These are phyloP conservation scores for Neelides sp. DNA, from an alignment of 1,140 invertebrate genomes.

Conservation along the genomic window DNA sequence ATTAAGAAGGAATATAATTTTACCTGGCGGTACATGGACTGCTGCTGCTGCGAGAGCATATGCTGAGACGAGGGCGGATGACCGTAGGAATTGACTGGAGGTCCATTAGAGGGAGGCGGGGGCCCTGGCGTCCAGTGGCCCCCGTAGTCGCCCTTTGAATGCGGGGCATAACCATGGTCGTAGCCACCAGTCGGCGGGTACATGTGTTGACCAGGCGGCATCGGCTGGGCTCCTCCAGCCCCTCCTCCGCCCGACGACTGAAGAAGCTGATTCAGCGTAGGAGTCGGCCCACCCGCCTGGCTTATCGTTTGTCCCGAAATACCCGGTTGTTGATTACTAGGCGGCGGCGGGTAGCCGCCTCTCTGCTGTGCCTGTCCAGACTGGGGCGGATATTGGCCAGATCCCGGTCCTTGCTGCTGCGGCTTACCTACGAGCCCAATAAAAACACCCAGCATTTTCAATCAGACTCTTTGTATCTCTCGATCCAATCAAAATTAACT, in stretches of 20 bases:
- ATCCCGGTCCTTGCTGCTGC: neutral
- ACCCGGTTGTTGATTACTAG: no score
- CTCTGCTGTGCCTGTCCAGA: neutral
- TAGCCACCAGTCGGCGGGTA: constrained; percentile 23
- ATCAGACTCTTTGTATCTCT: no score
- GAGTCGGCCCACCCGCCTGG: constrained; percentile 72
- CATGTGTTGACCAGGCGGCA: constrained; percentile 34
- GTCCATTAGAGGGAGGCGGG: constrained; percentile 17
- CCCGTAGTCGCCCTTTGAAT: constrained; percentile 26
- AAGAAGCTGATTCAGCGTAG: constrained; percentile 76
- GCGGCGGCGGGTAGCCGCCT: constrained; percentile 15
- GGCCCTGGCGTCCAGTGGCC: constrained; percentile 16
- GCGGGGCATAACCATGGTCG: constrained; percentile 18
- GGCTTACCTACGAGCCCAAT: no score
- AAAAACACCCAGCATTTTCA: no score
- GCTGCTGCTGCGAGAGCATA: constrained; percentile 38
- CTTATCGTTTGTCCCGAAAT: constrained; percentile 50
- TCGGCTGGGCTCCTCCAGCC: constrained; percentile 44
- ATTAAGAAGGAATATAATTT: neutral
- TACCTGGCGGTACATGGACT: constrained; percentile 31
- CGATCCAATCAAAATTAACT: no score
- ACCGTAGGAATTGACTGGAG: constrained; percentile 28
- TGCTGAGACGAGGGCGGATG: constrained; percentile 34
- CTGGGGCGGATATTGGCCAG: neutral
- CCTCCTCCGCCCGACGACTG: constrained; percentile 45